phyloP scores from a whole-genome alignment of 2,888 invertebrate genomes.

The Drosophila pegasa region DNA sequence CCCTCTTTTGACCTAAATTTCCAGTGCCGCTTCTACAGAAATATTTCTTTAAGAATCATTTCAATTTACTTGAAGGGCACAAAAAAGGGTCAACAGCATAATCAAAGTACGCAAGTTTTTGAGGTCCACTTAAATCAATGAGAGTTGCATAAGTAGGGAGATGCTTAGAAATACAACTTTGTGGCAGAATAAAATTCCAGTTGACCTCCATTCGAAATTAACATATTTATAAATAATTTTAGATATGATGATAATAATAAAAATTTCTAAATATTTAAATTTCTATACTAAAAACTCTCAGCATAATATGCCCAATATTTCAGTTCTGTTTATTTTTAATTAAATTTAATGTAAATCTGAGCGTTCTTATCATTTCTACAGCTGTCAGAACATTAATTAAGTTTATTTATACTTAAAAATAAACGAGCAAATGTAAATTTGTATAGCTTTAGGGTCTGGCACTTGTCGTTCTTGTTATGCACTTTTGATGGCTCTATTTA shows the following conservation, averaged over 20 bases:
- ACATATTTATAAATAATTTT: not conserved
- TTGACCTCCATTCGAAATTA: not conserved
- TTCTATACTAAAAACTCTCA: not conserved
- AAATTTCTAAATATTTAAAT: not conserved
- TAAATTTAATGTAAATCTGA: not conserved
- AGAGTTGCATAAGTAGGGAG: not conserved
- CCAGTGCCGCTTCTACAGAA: not conserved
- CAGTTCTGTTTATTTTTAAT: not conserved
- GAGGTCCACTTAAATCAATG: not conserved
- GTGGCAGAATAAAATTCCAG: not conserved
- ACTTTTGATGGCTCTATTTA: slow-evolving; percentile 29
- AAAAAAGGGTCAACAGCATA: slow-evolving; percentile 1
- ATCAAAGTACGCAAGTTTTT: not conserved
- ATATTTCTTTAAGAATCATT: slow-evolving; percentile 1
- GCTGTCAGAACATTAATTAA: slow-evolving; percentile 10
- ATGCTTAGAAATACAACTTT: not conserved
- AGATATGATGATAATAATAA: not conserved
- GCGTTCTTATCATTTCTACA: not conserved
- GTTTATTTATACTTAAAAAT: not conserved
- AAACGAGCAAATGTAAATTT: slow-evolving; percentile 3
- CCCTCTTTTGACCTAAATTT: not conserved
- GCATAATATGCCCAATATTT: not conserved
- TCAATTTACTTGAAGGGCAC: not conserved
- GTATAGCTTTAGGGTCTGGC: not conserved
- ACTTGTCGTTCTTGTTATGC: slow-evolving; percentile 19